A percentile compares a stretch with the other conserved stretches of the same genome.
These are phyloP conservation scores for Noctua pronuba DNA, from an alignment of 2,888 invertebrate species.

Conservation along the genomic window DNA sequence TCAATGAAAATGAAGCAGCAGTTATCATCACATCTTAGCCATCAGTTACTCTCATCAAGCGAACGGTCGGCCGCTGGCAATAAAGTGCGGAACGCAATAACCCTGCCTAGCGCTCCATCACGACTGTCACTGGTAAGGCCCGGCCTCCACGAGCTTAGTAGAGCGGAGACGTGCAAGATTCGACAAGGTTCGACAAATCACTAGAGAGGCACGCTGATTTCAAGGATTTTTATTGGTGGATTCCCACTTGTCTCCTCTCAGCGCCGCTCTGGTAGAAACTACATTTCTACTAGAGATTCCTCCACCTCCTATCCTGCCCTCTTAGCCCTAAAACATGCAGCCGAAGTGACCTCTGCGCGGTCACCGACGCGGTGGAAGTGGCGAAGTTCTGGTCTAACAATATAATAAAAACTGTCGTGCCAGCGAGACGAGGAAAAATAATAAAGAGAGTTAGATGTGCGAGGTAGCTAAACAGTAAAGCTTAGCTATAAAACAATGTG, in stretches of 20 bases:
- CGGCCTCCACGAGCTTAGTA: not conserved
- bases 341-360: not conserved
- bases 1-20: slow-evolving; percentile 15
- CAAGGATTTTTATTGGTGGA: not conserved
- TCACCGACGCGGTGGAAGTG: not conserved
- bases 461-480: not conserved
- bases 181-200: not conserved
- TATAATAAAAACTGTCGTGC: not conserved
- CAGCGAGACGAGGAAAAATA: not conserved
- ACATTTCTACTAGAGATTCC: not conserved
- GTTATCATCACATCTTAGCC: not conserved
- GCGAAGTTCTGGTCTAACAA: not conserved
- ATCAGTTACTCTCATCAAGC: slow-evolving; percentile 44
- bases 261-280: not conserved
- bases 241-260: not conserved
- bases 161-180: not conserved
- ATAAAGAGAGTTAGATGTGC: not conserved
- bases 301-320: not conserved
- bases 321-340: not conserved
- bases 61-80: slow-evolving; percentile 44
- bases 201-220: no score
- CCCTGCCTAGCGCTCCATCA: slow-evolving; percentile 38
- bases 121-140: slow-evolving; percentile 20
- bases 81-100: slow-evolving; percentile 56
- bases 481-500: not conserved